Conservation (phyloP, 2,797 vertebrate genomes). For the Hybognathus amarus region DNA sequence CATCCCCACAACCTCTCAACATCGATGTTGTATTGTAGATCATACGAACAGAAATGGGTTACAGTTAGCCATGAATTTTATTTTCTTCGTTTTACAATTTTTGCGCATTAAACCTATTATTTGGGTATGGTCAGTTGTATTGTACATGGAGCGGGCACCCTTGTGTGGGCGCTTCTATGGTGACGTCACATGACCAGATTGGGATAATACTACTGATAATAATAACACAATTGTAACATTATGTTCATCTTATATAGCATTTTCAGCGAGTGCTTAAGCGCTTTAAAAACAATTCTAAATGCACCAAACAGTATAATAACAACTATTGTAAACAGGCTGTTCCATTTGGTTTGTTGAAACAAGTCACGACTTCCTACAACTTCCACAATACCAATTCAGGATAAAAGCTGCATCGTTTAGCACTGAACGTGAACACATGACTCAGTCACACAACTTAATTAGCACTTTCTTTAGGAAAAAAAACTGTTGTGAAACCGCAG, state of each 20-base stretch:
- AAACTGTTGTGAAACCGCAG: not conserved
- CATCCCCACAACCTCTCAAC: not conserved
- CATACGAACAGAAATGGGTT: not conserved
- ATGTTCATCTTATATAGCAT: too few relatives aligned
- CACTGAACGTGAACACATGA: constrained; percentile 13
- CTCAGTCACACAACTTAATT: not conserved
- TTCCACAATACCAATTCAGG: not conserved
- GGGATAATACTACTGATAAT: not conserved
- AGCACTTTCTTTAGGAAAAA: not conserved
- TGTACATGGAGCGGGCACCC: constrained; percentile 1
- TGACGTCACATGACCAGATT: not conserved
- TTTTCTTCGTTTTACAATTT: not conserved
- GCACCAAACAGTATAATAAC: not conserved
- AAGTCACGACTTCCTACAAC: not conserved
- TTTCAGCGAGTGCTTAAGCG: not conserved
- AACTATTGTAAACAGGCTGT: not conserved
- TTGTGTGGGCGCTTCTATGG: not conserved
- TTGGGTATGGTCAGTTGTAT: not conserved
- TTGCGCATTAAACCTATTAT: not conserved
- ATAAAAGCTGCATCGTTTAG: constrained; percentile 6
- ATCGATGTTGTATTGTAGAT: not conserved
- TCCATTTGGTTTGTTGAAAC: not conserved
- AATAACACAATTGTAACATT: not conserved
- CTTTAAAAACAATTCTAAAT: not conserved
- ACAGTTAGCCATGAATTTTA: not conserved